phyloP scores from a whole-genome alignment of 1,140 invertebrate species.

The Propsilocerus akamusi region DNA sequence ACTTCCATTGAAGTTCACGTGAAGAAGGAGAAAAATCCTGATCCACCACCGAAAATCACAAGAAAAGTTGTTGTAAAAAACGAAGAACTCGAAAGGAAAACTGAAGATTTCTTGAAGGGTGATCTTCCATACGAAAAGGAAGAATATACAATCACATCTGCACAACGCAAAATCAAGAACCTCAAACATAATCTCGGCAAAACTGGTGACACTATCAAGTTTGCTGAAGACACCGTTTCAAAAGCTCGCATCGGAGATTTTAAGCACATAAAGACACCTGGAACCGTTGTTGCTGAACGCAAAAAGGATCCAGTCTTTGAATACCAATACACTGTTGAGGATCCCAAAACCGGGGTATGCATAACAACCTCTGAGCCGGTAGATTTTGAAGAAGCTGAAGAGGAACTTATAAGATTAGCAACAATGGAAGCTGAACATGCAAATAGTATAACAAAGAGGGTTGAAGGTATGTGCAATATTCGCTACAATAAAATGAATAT shows the following conservation, averaged over 20 bases:
- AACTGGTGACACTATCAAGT: slow-evolving; percentile 21
- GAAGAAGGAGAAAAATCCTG: slow-evolving; percentile 12
- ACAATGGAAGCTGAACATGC: neutral
- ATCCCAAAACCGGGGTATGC: slow-evolving; percentile 2
- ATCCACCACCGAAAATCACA: slow-evolving; percentile 15
- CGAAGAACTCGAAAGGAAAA: slow-evolving; percentile 21
- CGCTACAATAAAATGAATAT: too few species aligned
- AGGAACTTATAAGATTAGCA: neutral
- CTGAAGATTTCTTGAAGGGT: slow-evolving; percentile 21
- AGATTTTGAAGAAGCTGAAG: slow-evolving; percentile 1
- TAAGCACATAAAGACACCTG: slow-evolving; percentile 20
- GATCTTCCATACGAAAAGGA: slow-evolving; percentile 14
- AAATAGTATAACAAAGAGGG: neutral
- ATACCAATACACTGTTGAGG: slow-evolving; percentile 1
- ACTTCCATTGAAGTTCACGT: slow-evolving; percentile 22
- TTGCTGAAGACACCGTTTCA: slow-evolving; percentile 22
- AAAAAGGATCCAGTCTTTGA: neutral
- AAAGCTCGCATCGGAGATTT: slow-evolving; percentile 23
- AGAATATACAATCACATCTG: slow-evolving; percentile 20
- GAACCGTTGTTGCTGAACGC: neutral
- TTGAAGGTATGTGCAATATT: too few species aligned
- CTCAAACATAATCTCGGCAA: slow-evolving; percentile 21
- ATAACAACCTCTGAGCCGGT: neutral
- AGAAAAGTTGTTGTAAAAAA: slow-evolving; percentile 20
- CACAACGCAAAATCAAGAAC: slow-evolving; percentile 21